These are phyloP conservation scores for Eucidaris tribuloides DNA, from an alignment of 35 echinoderm and acorn worm species.

Conservation along the genomic window DNA sequence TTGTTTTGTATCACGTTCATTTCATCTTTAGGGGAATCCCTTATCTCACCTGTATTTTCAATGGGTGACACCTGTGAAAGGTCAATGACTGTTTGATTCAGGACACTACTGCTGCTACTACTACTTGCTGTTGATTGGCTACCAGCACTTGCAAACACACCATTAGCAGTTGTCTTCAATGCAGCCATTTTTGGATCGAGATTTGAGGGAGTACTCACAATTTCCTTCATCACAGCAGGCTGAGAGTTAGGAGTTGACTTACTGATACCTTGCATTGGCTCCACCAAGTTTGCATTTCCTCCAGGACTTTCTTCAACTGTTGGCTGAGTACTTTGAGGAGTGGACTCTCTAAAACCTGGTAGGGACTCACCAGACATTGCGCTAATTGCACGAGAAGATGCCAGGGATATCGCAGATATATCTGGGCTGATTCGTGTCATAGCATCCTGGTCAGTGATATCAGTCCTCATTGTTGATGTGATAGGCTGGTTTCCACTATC, in stretches of 20 bases:
- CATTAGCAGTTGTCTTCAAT: background rate
- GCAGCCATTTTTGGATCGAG: background rate
- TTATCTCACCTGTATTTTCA: background rate
- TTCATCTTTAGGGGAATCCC: background rate
- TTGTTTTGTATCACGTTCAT: background rate
- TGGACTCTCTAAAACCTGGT: background rate
- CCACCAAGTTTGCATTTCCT: too few relatives aligned
- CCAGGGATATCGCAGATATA: background rate
- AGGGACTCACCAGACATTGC: background rate
- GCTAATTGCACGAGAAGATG: constrained; percentile 1
- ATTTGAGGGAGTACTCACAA: background rate
- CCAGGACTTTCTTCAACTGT: background rate
- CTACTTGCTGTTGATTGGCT: constrained; percentile 1
- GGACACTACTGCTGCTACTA: constrained; percentile 16
- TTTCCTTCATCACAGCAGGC: too few relatives aligned
- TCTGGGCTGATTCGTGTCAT: background rate
- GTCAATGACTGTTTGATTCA: constrained; percentile 27
- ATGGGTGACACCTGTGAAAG: constrained; percentile 15
- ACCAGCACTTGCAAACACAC: background rate
- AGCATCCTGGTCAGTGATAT: background rate
- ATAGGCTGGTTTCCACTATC: constrained; percentile 5
- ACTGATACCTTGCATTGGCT: too few relatives aligned
- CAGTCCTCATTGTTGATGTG: constrained; percentile 9
- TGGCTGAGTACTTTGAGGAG: background rate
- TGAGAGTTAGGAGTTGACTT: too few relatives aligned